These are phyloP conservation scores for Drosophila oshimai DNA, from an alignment of 1,140 invertebrate genomes.

Conservation along the genomic window DNA sequence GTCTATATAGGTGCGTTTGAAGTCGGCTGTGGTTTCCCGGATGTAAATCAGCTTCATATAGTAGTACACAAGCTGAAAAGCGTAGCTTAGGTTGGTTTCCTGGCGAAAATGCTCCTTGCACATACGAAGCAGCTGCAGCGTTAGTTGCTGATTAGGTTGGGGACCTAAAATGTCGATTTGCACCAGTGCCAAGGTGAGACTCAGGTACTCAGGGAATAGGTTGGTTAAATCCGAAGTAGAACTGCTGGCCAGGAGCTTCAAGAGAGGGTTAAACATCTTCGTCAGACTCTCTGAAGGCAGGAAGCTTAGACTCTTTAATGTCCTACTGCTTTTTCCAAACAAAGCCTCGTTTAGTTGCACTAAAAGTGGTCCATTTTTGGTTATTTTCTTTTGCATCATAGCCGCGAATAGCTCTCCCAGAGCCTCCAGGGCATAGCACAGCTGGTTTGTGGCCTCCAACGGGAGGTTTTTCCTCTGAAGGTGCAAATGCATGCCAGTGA, in stretches of 20 bases:
- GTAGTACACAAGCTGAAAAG: conserved; percentile 54
- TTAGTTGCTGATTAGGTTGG: background rate
- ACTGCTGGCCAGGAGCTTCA: conserved; percentile 12
- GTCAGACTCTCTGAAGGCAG: conserved; percentile 6
- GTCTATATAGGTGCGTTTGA: conserved; percentile 36
- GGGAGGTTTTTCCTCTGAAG: conserved; percentile 13
- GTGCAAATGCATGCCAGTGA: conserved; percentile 15
- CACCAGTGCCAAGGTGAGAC: conserved; percentile 18
- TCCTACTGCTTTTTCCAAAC: conserved; percentile 26
- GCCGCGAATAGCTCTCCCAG: conserved; percentile 40
- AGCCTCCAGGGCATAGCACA: conserved; percentile 9
- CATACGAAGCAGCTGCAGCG: conserved; percentile 42
- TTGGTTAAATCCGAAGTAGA: background rate
- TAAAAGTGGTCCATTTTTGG: conserved; percentile 2
- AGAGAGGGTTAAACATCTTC: conserved; percentile 32
- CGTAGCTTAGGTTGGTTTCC: conserved; percentile 4
- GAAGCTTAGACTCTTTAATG: conserved; percentile 13
- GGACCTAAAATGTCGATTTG: conserved; percentile 31
- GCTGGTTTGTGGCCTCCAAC: background rate
- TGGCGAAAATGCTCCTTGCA: conserved; percentile 11
- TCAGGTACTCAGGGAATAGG: conserved; percentile 46
- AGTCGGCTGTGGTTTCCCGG: conserved; percentile 1
- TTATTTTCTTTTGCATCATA: conserved; percentile 21
- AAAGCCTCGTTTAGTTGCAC: conserved; percentile 32
- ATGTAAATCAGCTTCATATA: conserved; percentile 47